Base-by-base conservation (phyloP, 2,797 vertebrate species). In the Spheniscus humboldti region DNA sequence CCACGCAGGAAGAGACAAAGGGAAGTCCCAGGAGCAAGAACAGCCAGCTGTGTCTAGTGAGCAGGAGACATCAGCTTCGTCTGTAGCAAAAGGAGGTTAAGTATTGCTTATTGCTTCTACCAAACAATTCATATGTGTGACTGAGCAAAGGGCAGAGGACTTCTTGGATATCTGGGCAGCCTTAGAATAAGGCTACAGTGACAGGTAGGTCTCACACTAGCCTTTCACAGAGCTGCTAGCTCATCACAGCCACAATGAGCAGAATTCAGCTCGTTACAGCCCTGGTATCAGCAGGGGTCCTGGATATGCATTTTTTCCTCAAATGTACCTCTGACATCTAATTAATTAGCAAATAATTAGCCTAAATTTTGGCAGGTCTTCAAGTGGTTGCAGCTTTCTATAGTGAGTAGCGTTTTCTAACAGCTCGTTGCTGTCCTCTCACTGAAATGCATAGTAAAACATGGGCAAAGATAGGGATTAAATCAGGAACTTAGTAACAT, bases 111-210 rank as follows among this genome's bases (percentile, higher is more conserved):
- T 16, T 45, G 75, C 39, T 87, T 63, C 48, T 48, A 22, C 56
- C 53, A 27, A 25, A 47, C 31, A 55, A 11, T 2, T 33, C 2
- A 1, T 15, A 15, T 3, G 2, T 13, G 50, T 39, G n/a, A 35
- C 35, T 45, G 56, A 62, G 43, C 45, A 45, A 33, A 56, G 55
- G 33, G 45, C 11, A 53, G 85, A 60, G 60, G 35, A 33, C 30
- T 33, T 14, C 1, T 0, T 17, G 35, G 60, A 19, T 18, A 13
- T 9, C 39, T 39, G 35, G 28, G 52, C 47, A 76, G 47, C 47
- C 41, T 3, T 0, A 27, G 33, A 33, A 19, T 5, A n/a, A 11
- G 71, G 33, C 31, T 24, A 0, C 27, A 55, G 31, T 0, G n/a
- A 12, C 50, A 33, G 53, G 6, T 14, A 60, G 62, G 24, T 39